A percentile compares a stretch with the other conserved stretches of the same genome.
These are phyloP conservation scores for Phaenicophaeus curvirostris DNA, from an alignment of 2,797 vertebrate genomes.

Conservation along the genomic window DNA sequence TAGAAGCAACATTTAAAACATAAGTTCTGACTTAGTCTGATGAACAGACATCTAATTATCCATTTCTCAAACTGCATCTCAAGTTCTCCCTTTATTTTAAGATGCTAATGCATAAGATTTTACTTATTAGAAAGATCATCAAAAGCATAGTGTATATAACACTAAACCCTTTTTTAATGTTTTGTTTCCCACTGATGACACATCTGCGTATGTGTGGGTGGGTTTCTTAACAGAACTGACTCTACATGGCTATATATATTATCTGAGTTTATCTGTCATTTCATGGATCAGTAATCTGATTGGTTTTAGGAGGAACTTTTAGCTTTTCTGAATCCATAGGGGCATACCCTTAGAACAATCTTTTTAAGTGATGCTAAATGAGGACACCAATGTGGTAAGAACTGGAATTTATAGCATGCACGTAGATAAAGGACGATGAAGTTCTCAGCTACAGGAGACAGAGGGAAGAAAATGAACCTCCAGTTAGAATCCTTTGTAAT, in stretches of 20 bases:
- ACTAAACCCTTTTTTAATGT: neutral
- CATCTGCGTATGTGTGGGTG: conserved; percentile 21
- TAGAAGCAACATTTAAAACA: neutral
- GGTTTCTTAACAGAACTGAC: conserved; percentile 20
- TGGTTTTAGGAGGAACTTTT: conserved; percentile 52
- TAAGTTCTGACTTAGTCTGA: neutral
- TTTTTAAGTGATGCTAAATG: neutral
- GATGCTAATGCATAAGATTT: neutral
- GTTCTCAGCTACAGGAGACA: neutral
- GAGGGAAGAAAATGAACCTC: neutral
- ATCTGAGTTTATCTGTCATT: conserved; percentile 42
- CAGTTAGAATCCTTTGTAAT: neutral
- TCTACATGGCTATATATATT: conserved; percentile 49
- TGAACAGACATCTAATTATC: neutral
- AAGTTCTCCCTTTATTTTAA: neutral
- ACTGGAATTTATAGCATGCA: neutral
- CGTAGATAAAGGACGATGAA: neutral
- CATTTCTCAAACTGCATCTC: neutral
- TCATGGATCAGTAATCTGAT: conserved; percentile 43
- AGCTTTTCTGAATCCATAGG: conserved; percentile 63
- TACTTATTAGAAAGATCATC: neutral
- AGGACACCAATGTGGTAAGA: neutral
- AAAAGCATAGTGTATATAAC: neutral
- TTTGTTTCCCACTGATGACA: conserved; percentile 13
- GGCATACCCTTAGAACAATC: conserved; percentile 32